A percentile compares a stretch with the other conserved stretches of the same genome.
Conservation (phyloP, 2,797 vertebrate species). For the Paratrypauchen microcephalus region DNA sequence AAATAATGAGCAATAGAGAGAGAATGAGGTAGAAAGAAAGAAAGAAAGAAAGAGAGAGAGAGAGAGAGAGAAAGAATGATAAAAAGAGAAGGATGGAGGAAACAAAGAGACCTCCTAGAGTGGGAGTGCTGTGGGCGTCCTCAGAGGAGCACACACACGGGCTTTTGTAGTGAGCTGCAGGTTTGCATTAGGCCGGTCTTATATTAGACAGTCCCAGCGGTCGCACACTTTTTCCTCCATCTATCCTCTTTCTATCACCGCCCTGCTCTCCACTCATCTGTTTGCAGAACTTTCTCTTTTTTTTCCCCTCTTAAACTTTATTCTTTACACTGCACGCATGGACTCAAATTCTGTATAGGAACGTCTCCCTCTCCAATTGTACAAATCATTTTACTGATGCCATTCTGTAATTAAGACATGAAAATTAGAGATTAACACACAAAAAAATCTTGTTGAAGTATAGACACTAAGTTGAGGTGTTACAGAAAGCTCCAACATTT, state of each 20-base stretch:
- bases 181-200: slow-evolving; percentile 68
- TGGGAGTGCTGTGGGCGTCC: slow-evolving; percentile 66
- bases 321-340: not conserved
- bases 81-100: slow-evolving; percentile 22
- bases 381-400: no score
- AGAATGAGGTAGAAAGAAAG: no score
- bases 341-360: not conserved
- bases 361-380: no score
- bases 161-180: slow-evolving; percentile 71
- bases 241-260: slow-evolving; percentile 47
- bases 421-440: no score
- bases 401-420: no score
- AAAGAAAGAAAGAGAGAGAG: no score
- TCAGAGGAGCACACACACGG: slow-evolving; percentile 63
- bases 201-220: slow-evolving; percentile 62
- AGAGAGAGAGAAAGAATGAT: slow-evolving; percentile 54
- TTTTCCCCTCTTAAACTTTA: not conserved
- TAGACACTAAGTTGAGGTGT: no score
- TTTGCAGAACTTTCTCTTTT: slow-evolving; percentile 47
- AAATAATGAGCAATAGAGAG: no score
- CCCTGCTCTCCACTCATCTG: slow-evolving; percentile 32
- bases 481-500: no score
- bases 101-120: slow-evolving; percentile 70
- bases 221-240: slow-evolving; percentile 27
- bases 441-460: no score